Evolutionary conservation across 2,113 vertebrate species (phyloP).

Genomic region (Corynorhinus townsendii): DNA sequence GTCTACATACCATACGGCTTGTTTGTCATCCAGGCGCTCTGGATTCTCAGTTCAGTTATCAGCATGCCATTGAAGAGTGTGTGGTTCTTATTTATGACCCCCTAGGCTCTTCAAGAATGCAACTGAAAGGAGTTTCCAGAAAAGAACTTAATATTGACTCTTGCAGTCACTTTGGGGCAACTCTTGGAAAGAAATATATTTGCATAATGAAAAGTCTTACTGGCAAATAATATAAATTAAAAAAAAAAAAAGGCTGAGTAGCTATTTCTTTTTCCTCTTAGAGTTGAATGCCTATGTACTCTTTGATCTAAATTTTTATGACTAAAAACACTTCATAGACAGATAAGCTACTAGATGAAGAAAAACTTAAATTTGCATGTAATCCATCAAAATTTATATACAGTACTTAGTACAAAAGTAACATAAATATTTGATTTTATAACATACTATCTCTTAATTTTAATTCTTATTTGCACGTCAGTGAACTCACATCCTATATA

Average conservation of each 20-base stretch:
- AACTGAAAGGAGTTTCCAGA: not conserved
- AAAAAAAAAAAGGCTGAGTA: not conserved
- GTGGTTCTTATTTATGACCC: conserved; percentile 95
- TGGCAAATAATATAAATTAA: not conserved
- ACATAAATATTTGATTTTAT: not conserved
- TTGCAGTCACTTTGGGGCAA: not conserved
- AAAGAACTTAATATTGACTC: not conserved
- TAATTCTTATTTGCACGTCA: not conserved
- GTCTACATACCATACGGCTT: conserved; percentile 97
- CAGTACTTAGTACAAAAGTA: not conserved
- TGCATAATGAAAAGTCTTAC: not conserved
- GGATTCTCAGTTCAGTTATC: conserved; percentile 99
- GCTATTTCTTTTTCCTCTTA: not conserved
- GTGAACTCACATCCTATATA: not conserved
- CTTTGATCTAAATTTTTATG: not conserved
- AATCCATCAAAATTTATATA: not conserved
- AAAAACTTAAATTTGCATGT: not conserved
- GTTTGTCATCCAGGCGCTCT: conserved; percentile 96
- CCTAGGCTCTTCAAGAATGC: not conserved
- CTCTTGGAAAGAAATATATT: not conserved
- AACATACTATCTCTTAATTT: not conserved
- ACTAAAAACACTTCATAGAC: not conserved
- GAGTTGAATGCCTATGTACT: not conserved
- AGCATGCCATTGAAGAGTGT: conserved; percentile 97
- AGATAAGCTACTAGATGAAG: not conserved